Evolutionary conservation across 2,888 invertebrate genomes (phyloP).

Genomic region (Acrobasis consociella): DNA sequence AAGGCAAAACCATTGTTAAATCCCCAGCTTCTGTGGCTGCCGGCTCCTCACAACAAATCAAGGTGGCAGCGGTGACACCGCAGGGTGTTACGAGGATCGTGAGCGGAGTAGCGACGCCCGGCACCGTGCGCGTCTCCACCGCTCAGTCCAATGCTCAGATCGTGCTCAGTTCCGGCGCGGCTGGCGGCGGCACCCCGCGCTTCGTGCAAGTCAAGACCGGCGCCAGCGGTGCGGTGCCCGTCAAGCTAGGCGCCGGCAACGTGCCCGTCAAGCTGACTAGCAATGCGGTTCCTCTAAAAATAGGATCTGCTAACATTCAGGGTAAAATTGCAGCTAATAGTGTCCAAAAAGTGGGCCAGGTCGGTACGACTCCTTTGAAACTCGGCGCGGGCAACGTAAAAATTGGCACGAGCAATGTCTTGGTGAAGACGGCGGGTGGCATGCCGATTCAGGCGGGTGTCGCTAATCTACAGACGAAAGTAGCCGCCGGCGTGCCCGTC

Average conservation of each 20-base stretch:
- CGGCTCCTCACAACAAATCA: slow-evolving; percentile 69
- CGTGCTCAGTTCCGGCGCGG: slow-evolving; percentile 57
- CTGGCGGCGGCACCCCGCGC: slow-evolving; percentile 61
- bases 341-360: slow-evolving; percentile 62
- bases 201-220: slow-evolving; percentile 75
- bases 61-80: slow-evolving; percentile 70
- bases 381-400: slow-evolving; percentile 74
- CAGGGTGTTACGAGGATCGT: slow-evolving; percentile 73
- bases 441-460: slow-evolving; percentile 65
- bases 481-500: slow-evolving; percentile 64
- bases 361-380: slow-evolving; percentile 60
- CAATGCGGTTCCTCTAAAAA: slow-evolving; percentile 67
- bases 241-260: slow-evolving; percentile 65
- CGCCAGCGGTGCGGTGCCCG: slow-evolving; percentile 56
- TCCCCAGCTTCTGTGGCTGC: slow-evolving; percentile 48
- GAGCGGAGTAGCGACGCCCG: slow-evolving; percentile 65
- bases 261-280: slow-evolving; percentile 69
- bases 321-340: slow-evolving; percentile 64
- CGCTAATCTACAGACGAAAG: slow-evolving; percentile 59
- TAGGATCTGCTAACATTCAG: slow-evolving; percentile 68
- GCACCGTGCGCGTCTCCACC: slow-evolving; percentile 66
- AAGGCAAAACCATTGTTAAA: slow-evolving; percentile 60
- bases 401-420: slow-evolving; percentile 72
- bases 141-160: slow-evolving; percentile 68
- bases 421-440: slow-evolving; percentile 72